phyloP scores from a whole-genome alignment of 2,888 invertebrate species.

The Drosophila atroscutellata region DNA sequence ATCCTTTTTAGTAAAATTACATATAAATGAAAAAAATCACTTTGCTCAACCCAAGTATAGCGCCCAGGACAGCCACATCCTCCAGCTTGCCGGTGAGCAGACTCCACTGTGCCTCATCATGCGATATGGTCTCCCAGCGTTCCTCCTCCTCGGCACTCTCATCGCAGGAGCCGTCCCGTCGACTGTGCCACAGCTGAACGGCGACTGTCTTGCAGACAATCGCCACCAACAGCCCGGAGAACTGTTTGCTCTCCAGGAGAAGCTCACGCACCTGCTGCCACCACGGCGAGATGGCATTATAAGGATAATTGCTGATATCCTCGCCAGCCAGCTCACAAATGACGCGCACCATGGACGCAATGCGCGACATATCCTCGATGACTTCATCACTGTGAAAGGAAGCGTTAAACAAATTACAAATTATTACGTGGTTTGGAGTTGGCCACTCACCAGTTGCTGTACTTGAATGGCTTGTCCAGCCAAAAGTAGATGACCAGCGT shows the following conservation, averaged over 20 bases:
- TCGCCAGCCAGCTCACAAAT: constrained; percentile 89
- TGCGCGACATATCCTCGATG: constrained; percentile 88
- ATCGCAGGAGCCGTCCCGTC: constrained; percentile 82
- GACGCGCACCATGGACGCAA: constrained; percentile 88
- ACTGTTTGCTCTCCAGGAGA: constrained; percentile 90
- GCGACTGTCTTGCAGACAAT: constrained; percentile 93
- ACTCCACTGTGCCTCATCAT: constrained; percentile 95
- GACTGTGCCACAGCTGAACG: constrained; percentile 74
- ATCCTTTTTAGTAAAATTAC: background rate
- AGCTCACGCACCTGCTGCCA: constrained; percentile 92
- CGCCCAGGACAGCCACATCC: constrained; percentile 92
- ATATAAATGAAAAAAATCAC: background rate
- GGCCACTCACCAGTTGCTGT: constrained; percentile 76
- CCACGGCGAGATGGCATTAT: constrained; percentile 91
- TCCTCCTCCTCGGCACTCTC: constrained; percentile 86
- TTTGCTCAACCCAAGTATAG: constrained; percentile 87
- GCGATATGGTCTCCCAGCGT: constrained; percentile 92
- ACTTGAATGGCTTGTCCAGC: constrained; percentile 87
- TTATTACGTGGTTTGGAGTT: background rate
- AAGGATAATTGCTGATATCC: constrained; percentile 86
- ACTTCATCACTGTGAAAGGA: constrained; percentile 80
- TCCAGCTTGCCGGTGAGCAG: constrained; percentile 94
- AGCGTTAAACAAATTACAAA: background rate
- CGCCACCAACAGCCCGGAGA: constrained; percentile 92
- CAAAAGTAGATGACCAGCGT: constrained; percentile 90